Evolutionary conservation across 2,797 vertebrate genomes (phyloP).

Genomic region (Cetoscarus ocellatus): DNA sequence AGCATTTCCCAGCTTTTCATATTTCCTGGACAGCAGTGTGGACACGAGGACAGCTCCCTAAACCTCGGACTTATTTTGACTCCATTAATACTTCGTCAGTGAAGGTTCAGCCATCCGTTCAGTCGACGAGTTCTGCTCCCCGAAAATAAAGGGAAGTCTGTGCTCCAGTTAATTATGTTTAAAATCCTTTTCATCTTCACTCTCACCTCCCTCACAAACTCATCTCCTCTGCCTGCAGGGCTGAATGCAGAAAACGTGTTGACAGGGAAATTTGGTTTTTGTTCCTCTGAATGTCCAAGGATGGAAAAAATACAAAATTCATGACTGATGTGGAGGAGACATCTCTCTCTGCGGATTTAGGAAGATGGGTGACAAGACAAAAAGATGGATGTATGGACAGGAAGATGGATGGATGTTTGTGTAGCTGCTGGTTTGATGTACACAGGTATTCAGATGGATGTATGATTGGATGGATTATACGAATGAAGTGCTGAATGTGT

Average conservation of each 20-base stretch:
- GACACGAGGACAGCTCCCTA: conserved; percentile 61
- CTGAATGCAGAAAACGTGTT: conserved; percentile 45
- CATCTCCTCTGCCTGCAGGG: conserved; percentile 33
- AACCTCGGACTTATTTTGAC: conserved; percentile 69
- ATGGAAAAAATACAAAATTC: not conserved
- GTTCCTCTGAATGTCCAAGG: conserved; percentile 17
- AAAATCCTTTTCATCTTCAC: conserved; percentile 63
- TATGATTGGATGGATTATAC: too few relatives aligned
- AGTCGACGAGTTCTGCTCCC: conserved; percentile 46
- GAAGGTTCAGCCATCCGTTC: conserved; percentile 68
- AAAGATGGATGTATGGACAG: too few relatives aligned
- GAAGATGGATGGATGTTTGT: too few relatives aligned
- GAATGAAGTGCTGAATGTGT: too few relatives aligned
- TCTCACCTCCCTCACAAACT: conserved; percentile 52
- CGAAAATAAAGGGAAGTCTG: conserved; percentile 49
- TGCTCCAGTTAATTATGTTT: conserved; percentile 66
- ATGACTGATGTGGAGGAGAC: not conserved
- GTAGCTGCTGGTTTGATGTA: too few relatives aligned
- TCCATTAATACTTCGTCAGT: conserved; percentile 68
- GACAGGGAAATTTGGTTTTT: conserved; percentile 37
- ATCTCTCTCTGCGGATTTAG: too few relatives aligned
- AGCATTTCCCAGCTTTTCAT: too few relatives aligned
- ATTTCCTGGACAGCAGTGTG: too few relatives aligned
- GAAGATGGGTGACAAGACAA: too few relatives aligned
- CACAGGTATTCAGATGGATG: too few relatives aligned